Percentiles rank a stretch among this genome's conserved stretches.
phyloP scores from a whole-genome alignment of 1,140 invertebrate genomes.

The Pogonomyrmex barbatus region DNA sequence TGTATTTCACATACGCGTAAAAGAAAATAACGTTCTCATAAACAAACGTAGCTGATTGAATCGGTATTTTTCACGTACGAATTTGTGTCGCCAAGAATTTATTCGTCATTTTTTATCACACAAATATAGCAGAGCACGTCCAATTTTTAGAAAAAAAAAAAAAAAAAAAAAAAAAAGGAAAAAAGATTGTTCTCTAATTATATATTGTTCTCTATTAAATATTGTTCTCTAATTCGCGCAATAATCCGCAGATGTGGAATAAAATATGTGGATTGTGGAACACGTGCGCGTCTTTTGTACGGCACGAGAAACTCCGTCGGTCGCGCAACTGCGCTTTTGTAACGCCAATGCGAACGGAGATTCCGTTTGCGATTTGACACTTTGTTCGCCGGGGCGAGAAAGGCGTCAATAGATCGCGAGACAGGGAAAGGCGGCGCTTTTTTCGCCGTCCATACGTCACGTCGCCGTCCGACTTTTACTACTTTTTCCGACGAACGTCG shows the following conservation, averaged over 20 bases:
- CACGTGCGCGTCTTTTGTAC: neutral
- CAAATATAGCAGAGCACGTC: neutral
- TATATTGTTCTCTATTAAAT: too few species aligned
- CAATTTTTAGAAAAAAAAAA: too few species aligned
- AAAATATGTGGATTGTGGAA: neutral
- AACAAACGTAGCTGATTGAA: neutral
- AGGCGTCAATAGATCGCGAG: slow-evolving; percentile 34
- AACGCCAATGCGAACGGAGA: slow-evolving; percentile 9
- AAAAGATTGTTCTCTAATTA: too few species aligned
- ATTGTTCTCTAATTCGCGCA: neutral
- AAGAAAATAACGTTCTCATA: neutral
- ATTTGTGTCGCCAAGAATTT: neutral
- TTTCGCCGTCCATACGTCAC: slow-evolving; percentile 23
- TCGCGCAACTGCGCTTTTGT: slow-evolving; percentile 20
- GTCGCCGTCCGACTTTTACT: slow-evolving; percentile 33
- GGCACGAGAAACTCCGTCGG: neutral
- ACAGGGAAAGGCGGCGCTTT: slow-evolving; percentile 26
- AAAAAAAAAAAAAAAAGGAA: too few species aligned
- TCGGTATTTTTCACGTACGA: neutral
- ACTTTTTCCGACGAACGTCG: slow-evolving; percentile 14
- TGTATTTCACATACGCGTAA: neutral
- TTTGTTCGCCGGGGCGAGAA: slow-evolving; percentile 38
- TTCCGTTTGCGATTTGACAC: slow-evolving; percentile 47
- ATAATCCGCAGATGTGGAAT: neutral
- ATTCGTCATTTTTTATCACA: neutral